Conservation (phyloP, 2,797 vertebrate species). For the Phoebastria nigripes region DNA sequence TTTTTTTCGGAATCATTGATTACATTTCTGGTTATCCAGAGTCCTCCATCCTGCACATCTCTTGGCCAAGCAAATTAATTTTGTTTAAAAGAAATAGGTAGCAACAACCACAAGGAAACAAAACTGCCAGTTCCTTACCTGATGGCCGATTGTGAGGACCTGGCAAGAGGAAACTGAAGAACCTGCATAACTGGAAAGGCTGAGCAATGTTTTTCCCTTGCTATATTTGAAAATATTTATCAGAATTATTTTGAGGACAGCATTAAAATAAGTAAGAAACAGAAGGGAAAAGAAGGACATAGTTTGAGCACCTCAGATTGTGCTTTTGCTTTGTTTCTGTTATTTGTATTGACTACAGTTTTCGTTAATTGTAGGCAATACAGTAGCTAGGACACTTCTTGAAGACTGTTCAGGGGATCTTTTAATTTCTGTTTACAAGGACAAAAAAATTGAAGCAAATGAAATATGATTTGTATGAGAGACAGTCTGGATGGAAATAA, state of each 20-base stretch:
- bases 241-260: not conserved
- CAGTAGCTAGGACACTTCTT: not conserved
- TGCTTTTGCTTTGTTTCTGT: not conserved
- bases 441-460: conserved; percentile 2
- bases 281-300: not conserved
- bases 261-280: not conserved
- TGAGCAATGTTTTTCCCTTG: not conserved
- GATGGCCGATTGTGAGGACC: not conserved
- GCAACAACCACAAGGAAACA: not conserved
- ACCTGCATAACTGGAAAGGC: not conserved
- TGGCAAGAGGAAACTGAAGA: not conserved
- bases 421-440: not conserved
- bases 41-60: not conserved
- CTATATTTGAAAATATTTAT: not conserved
- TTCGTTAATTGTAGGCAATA: not conserved
- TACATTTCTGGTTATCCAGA: not conserved
- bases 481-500: not conserved
- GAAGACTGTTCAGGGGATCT: not conserved
- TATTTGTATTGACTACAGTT: not conserved
- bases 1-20: not conserved
- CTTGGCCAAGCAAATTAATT: not conserved
- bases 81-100: not conserved
- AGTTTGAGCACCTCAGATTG: not conserved
- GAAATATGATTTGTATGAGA: not conserved
- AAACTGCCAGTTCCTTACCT: not conserved